Base-by-base conservation (phyloP, 2,797 vertebrate species). In the Alouatta caraya region DNA sequence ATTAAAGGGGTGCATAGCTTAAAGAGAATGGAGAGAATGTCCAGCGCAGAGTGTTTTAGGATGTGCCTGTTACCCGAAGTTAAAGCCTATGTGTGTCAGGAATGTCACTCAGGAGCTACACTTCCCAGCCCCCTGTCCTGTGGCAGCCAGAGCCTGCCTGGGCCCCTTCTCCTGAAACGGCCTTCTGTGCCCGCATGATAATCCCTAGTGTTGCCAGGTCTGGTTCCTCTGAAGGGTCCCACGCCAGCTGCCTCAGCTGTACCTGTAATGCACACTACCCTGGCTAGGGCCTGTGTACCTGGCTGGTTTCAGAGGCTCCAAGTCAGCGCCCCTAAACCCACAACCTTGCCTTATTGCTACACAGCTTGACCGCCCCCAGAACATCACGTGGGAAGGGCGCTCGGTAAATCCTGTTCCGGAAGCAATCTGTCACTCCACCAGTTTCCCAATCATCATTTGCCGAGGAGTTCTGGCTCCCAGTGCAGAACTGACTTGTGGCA, bases 351-450 rank as follows among this genome's bases (percentile, higher is more conserved):
- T 89, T 85, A 15, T 57, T 46, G 88, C 88, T 67, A 50, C 78
- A 96, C 96, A 97, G 97, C 95, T 96, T 93, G 95, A 85, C 90
- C 2, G 4, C 92, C 97, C 95, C 92, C 39, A 0, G 57, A 37
- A 22, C 52, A 1, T 81, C 93, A 92, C 59, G 0, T 48, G 42
- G 19, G 81, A 88, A 84, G 88, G 82, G 33, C 4, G 24, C 13
- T 86, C 22, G 2, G 90, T 83, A 72, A 97, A 28, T 64, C 90
- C 96, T 95, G 82, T 97, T 94, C 96, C 30, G 26, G 97, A 97
- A 96, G 96, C 97, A 94, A 95, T 94, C 96, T 97, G 97, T 48
- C 93, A 14, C 82, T 26, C 67, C 57, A 24, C 82, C 61, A 14
- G 48, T 22, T 90, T 76, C 61, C 90, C 85, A 13, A 0, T 59